Evolutionary conservation across 2,888 invertebrate species (phyloP).

Genomic region (Pherbina coryleti): DNA sequence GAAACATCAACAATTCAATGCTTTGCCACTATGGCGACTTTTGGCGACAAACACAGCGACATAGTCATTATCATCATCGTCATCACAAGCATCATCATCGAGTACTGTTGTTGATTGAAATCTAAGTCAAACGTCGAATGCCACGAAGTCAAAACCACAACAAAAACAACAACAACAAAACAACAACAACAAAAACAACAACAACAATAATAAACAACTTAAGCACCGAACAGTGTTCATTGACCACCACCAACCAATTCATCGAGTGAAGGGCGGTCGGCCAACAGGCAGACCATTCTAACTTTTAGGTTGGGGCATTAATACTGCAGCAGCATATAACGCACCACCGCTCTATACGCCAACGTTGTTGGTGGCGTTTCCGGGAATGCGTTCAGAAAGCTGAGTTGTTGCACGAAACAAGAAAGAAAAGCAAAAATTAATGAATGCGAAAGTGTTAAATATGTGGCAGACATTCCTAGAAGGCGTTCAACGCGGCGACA

Average conservation of each 20-base stretch:
- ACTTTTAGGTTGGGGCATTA: neutral
- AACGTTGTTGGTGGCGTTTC: constrained; percentile 40
- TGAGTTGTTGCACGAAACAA: constrained; percentile 11
- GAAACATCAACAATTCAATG: constrained; percentile 59
- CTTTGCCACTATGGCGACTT: constrained; percentile 29
- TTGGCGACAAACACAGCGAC: constrained; percentile 43
- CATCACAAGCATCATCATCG: constrained; percentile 12
- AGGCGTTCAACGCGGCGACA: constrained; percentile 26
- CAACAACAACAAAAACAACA: constrained; percentile 5
- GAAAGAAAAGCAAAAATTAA: constrained; percentile 30
- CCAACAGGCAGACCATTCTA: no score
- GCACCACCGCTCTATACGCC: neutral
- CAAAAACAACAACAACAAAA: constrained; percentile 2
- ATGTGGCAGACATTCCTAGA: constrained; percentile 42
- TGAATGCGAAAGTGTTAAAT: constrained; percentile 47
- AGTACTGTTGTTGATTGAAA: constrained; percentile 36
- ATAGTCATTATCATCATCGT: constrained; percentile 2
- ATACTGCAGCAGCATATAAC: neutral
- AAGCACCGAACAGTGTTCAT: neutral
- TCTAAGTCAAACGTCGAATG: constrained; percentile 38
- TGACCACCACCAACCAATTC: constrained; percentile 17
- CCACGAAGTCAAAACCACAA: neutral
- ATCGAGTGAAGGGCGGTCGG: no score
- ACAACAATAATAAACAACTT: constrained; percentile 4
- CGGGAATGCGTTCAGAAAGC: constrained; percentile 44